Percentiles rank a stretch among this genome's conserved stretches.
These are phyloP conservation scores for Megalops cyprinoides DNA, from an alignment of 2,797 vertebrate species.

Conservation along the genomic window DNA sequence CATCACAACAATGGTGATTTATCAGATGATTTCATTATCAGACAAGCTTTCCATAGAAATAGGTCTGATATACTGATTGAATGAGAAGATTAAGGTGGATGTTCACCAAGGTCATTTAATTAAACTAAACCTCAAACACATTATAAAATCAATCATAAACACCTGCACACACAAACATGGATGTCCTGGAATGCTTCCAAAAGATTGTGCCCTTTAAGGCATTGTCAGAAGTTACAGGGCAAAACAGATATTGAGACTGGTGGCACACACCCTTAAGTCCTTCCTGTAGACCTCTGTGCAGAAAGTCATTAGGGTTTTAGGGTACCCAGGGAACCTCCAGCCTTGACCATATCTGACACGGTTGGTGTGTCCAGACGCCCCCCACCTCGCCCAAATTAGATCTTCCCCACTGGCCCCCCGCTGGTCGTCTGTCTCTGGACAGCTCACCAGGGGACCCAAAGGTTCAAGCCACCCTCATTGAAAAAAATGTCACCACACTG, in stretches of 20 bases:
- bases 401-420: conserved; percentile 20
- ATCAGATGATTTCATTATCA: background rate
- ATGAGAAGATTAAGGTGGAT: background rate
- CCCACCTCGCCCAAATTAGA: background rate
- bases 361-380: background rate
- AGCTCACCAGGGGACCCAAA: conserved; percentile 26
- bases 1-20: background rate
- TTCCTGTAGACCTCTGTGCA: background rate
- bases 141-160: background rate
- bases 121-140: too few species aligned
- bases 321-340: too few species aligned
- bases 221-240: background rate
- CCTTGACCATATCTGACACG: background rate
- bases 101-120: too few species aligned
- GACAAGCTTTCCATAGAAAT: too few species aligned
- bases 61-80: background rate
- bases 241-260: background rate
- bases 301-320: background rate
- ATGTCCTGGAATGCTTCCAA: background rate
- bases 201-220: background rate
- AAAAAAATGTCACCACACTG: background rate
- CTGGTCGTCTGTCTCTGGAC: conserved; percentile 39
- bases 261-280: background rate
- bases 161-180: background rate
- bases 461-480: conserved; percentile 24